Base-by-base conservation (phyloP, 1,140 invertebrate genomes). In the Hycleus cichorii region DNA sequence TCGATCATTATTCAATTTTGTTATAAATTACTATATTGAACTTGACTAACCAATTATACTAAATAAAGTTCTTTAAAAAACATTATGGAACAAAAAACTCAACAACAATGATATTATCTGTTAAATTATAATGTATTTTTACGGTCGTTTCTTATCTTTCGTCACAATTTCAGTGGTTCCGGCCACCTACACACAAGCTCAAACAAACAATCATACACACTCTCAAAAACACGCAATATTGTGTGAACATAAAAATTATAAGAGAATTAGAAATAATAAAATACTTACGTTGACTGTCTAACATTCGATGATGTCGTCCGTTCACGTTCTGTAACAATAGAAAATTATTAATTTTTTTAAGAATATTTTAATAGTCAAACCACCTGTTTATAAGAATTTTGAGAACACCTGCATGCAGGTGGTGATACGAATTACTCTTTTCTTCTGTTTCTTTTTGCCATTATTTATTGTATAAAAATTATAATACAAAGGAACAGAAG, bases 251-350 rank as follows among this genome's bases (percentile, higher is more conserved):
- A 32, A 32, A 32, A 32, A 32, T 32, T 32, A 32, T 32, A 5
- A 32, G 2, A 32, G 0, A 32, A 32, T 5, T 32, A 32, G 7
- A 32, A 32, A 32, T 32, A 32, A 32, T 32, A 5, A 32, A 7
- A 59, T 67, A 71, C 69, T 71, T 64, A 71, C 69, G 68, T 62
- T 57, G 60, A 62, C 32, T 66, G 63, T 10, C 61, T 32, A 7
- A 32, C 32, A 32, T 7, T 32, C 7, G 32, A 32, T 32, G 32
- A 2, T 7, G 32, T 32, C 7, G 49, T 39, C 53, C 46, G n/a
- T 51, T 65, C 68, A 32, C 63, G 63, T 63, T 67, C 69, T 71
- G 68, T 26, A 69, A 69, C 40, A 60, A 62, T 69, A 65, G 58
- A 58, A 62, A 57, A 60, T 64, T 42, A 47, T 32, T 25, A 44